Evolutionary conservation across 1,140 invertebrate genomes (phyloP).

Genomic region (Pseudomyrmex flavicornis): DNA sequence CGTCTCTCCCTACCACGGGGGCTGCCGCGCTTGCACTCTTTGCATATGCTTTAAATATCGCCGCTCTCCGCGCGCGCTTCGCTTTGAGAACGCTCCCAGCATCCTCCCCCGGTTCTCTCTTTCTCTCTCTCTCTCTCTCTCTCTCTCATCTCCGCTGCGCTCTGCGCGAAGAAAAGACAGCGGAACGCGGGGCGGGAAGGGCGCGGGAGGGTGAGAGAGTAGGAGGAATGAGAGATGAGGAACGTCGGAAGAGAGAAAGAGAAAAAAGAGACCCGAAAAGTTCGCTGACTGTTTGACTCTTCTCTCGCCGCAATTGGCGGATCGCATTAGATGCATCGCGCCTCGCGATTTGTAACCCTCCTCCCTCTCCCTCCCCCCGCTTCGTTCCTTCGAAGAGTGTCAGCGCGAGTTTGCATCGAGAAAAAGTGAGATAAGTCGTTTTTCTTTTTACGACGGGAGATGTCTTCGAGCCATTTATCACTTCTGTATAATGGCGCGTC

Average conservation of each 20-base stretch:
- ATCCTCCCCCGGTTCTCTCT: conserved; percentile 40
- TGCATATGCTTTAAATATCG: conserved; percentile 83
- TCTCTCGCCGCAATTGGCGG: conserved; percentile 29
- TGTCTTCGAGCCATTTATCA: conserved; percentile 22
- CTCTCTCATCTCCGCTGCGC: conserved; percentile 1
- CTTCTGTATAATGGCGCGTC: conserved; percentile 17
- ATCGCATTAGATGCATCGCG: conserved; percentile 26
- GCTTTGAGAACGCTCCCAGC: conserved; percentile 65
- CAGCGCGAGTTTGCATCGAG: conserved; percentile 58
- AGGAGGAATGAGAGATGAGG: conserved; percentile 56
- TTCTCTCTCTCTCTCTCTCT: neutral
- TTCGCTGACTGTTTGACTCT: conserved; percentile 44
- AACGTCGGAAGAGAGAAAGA: conserved; percentile 29
- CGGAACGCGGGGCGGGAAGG: neutral
- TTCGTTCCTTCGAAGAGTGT: conserved; percentile 8
- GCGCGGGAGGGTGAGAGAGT: conserved; percentile 15
- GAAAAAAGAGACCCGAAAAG: conserved; percentile 22
- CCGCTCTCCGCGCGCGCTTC: conserved; percentile 65
- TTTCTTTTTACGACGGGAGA: conserved; percentile 61
- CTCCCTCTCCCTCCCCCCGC: too few species aligned
- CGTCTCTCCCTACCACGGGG: conserved; percentile 35
- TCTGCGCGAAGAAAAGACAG: conserved; percentile 53
- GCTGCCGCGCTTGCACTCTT: conserved; percentile 75
- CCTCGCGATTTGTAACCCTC: neutral
- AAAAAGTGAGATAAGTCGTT: conserved; percentile 54